Base-by-base conservation (phyloP, 2,888 invertebrate species). In the Alviniconcha strummeri region DNA sequence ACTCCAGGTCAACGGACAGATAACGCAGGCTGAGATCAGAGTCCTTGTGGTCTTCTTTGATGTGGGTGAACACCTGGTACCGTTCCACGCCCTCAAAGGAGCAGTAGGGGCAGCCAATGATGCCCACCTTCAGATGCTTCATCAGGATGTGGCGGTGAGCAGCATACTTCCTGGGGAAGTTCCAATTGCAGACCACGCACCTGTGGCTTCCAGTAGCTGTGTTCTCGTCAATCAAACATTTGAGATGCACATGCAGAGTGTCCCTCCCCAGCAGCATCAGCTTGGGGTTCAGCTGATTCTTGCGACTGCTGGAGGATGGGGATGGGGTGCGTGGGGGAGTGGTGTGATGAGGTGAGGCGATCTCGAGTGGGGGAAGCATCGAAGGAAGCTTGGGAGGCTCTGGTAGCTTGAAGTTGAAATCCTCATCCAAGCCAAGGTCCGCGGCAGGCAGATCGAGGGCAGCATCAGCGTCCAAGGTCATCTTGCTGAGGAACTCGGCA, bases 91-190 rank as follows among this genome's bases (percentile, higher is more conserved):
- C 88, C 81, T 86, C 82, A 74, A 84, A 87, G 19, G 80, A 57
- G 81, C 88, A 88, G 74, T 86, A 85, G 0, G 88, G 85, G 72
- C 88, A 88, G 6, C 85, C 85, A 36, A 87, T 84, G n/a, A 88
- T 79, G 64, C 83, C 85, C 72, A 87, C 69, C 81, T 85, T 85
- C 54, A 88, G 81, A 77, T 88, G 88, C 52, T 87, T 87, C 84
- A 88, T 81, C 74, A 88, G 84, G 17, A 88, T 82, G 72, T 88
- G 88, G 54, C 88, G 82, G 80, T 88, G 88, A 13, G 85, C 81
- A 4, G 87, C 84, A 79, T 88, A 88, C 84, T 84, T 86, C 19
- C 85, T 64, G 9, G 88, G 88, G 36, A 88, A 88, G 72, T 88
- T 84, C 86, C 85, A 86, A 36, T 85, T 83, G 75, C 88, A 88